Evolutionary conservation across 2,888 invertebrate species (phyloP), one percentile per base, ranked within the genome.

Genomic region (Liodrosophila aerea): DNA sequence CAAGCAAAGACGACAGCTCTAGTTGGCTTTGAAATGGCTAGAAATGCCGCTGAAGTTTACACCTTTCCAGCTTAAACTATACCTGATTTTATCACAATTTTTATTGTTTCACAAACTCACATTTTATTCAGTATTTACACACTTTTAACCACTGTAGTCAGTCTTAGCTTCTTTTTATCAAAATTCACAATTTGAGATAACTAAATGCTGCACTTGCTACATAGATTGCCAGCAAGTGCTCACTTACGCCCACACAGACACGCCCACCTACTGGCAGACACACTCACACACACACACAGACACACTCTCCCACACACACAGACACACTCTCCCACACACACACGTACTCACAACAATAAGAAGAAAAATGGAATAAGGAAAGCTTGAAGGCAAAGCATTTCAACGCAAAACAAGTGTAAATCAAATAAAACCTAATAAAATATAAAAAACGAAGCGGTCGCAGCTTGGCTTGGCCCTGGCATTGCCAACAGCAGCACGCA

Each of bases 391-490:
- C 66, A 56, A 53, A 66, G 53, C 62, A 64, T 81, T 76, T 84
- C 70, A 77, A 46, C 76, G 73, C 82, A 82, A 75, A 80, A 85
- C 80, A 81, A 81, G 85, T 81, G 80, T 81, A 81, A 81, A 81
- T 81, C 80, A 81, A 81, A 81, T 81, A 85, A 81, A 81, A 85
- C 80, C 83, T 82, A 81, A 81, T 81, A 81, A 81, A 81, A 81
- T 81, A 84, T 76, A 81, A 57, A 57, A 50, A 41, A 22, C 22
- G 30, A 64, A 54, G 57, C 54, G 61, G 69, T 64, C 76, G 68
- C 80, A 80, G 76, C 76, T 83, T 78, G 78, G 49, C 53, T n/a
- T 22, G 22, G 22, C 51, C 71, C 71, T 53, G 47, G 40, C 47
- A 39, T 18, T 43, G 49, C 63, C 66, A 46, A 47, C 43, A 67